Evolutionary conservation across 1,140 invertebrate genomes (phyloP).

Genomic region (Contarinia nasturtii): DNA sequence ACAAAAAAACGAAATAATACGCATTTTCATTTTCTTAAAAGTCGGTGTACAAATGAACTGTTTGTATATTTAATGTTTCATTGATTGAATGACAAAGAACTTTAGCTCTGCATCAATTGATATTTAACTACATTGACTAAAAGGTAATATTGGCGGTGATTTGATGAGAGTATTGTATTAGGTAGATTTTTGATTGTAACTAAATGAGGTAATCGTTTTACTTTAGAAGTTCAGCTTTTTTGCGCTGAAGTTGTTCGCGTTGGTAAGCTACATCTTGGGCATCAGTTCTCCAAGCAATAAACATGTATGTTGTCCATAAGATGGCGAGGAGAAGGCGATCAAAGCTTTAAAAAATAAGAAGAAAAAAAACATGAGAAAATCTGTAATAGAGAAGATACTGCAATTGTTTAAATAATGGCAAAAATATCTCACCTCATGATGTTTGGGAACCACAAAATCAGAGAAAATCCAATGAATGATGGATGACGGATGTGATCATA

Average conservation of each 20-base stretch:
- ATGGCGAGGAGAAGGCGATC: slow-evolving; percentile 27
- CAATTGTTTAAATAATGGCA: neutral
- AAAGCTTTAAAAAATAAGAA: slow-evolving; percentile 16
- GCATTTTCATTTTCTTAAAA: too few relatives aligned
- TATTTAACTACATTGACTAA: too few relatives aligned
- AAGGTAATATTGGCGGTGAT: too few relatives aligned
- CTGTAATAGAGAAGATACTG: neutral
- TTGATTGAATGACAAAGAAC: too few relatives aligned
- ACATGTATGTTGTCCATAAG: slow-evolving; percentile 29
- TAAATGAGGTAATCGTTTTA: too few relatives aligned
- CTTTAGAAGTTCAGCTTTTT: slow-evolving; percentile 9
- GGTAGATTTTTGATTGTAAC: too few relatives aligned
- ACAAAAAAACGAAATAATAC: neutral
- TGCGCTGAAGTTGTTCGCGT: slow-evolving; percentile 12
- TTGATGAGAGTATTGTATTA: too few relatives aligned
- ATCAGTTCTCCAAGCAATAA: slow-evolving; percentile 31
- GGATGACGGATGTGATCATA: slow-evolving; percentile 20
- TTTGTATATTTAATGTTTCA: too few relatives aligned
- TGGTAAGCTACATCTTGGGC: slow-evolving; percentile 28
- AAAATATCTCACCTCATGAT: slow-evolving; percentile 13
- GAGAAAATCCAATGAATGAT: slow-evolving; percentile 17
- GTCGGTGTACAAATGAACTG: too few relatives aligned
- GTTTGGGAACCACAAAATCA: slow-evolving; percentile 17
- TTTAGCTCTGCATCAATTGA: too few relatives aligned
- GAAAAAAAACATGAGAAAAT: slow-evolving; percentile 1